These are phyloP conservation scores for Anthopleura sola DNA, from an alignment of 64 coral and sea anemone species.

Conservation along the genomic window DNA sequence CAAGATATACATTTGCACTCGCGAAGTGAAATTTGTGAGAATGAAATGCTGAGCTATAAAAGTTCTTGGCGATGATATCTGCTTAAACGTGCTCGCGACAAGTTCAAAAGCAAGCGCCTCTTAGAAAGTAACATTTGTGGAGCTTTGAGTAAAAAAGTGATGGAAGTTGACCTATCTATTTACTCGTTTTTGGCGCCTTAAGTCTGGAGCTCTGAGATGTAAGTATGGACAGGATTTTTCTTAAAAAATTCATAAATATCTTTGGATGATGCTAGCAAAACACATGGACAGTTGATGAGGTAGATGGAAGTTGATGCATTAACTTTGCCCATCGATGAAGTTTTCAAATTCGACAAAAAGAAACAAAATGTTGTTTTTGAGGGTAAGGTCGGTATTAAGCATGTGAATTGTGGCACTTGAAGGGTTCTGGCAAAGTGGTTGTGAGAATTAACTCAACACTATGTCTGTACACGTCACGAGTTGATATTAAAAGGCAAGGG, in stretches of 20 bases:
- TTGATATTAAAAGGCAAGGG: constrained; percentile 19
- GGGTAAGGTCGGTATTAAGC: constrained; percentile 18
- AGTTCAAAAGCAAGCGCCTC: constrained; percentile 8
- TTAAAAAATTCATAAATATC: not conserved
- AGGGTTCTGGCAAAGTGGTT: constrained; percentile 19
- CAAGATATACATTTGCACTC: not conserved
- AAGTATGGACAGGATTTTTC: constrained; percentile 7
- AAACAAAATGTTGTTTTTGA: not conserved
- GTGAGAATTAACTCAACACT: constrained; percentile 6
- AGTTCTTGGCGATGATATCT: not conserved
- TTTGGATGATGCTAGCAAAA: not conserved
- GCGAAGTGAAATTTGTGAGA: not conserved
- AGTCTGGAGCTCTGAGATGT: constrained; percentile 15
- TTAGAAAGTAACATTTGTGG: constrained; percentile 1
- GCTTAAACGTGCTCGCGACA: not conserved
- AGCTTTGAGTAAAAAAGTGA: not conserved
- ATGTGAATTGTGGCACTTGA: constrained; percentile 1
- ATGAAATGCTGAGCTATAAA: not conserved
- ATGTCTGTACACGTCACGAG: not conserved
- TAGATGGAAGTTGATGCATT: not conserved
- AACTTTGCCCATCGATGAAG: not conserved
- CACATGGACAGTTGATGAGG: not conserved
- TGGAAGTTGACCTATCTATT: constrained; percentile 26
- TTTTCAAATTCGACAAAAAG: not conserved
- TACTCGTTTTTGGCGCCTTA: not conserved